Percentiles rank a stretch among this genome's conserved stretches.
Conservation (phyloP, 2,888 invertebrate genomes). For the Drosophila infuscata region DNA sequence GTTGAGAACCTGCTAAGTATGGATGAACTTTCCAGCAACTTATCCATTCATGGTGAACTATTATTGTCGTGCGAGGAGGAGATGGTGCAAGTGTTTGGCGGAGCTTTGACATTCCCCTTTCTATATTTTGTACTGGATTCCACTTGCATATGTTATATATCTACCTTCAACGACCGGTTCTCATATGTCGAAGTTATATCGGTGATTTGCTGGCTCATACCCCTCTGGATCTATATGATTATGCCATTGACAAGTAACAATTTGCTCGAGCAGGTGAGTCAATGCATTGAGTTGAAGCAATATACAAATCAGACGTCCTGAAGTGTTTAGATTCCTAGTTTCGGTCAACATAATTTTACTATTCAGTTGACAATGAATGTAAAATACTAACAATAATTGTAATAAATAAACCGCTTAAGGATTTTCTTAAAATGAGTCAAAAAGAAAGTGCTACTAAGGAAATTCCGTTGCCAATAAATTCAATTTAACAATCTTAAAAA, state of each 20-base stretch:
- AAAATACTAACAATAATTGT: background rate
- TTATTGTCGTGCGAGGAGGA: conserved; percentile 29
- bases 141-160: conserved; percentile 18
- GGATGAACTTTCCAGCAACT: background rate
- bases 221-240: conserved; percentile 29
- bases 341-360: background rate
- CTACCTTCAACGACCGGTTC: conserved; percentile 27
- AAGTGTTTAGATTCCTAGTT: background rate
- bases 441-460: background rate
- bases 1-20: no score
- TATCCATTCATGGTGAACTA: conserved; percentile 28
- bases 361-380: background rate
- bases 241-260: conserved; percentile 35
- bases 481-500: background rate
- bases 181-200: conserved; percentile 9
- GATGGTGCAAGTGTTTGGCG: conserved; percentile 32
- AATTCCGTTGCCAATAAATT: background rate
- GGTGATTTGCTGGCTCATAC: conserved; percentile 30
- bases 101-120: conserved; percentile 21
- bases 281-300: background rate
- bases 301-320: background rate
- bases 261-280: conserved; percentile 43
- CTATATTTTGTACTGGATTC: conserved; percentile 26
- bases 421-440: background rate
- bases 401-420: background rate